Evolutionary conservation across 2,113 vertebrate species (phyloP).

Genomic region (Plectropomus leopardus): DNA sequence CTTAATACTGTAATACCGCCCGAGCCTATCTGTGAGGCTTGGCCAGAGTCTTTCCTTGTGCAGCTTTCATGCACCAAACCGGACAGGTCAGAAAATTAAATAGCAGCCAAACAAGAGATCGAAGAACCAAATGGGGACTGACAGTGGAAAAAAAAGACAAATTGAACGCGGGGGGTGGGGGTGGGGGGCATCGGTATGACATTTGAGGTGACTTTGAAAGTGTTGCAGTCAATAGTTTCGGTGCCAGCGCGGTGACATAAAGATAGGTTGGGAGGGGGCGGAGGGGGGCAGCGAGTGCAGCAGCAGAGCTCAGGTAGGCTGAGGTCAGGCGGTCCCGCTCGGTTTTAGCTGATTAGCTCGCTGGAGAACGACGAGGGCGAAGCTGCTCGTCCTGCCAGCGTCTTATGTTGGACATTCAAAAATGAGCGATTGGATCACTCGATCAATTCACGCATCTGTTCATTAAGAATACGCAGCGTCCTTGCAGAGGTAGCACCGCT

Average conservation of each 20-base stretch:
- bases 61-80: slow-evolving; percentile 2
- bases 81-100: background rate
- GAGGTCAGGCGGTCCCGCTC: slow-evolving; percentile 8
- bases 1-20: too few relatives aligned
- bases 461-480: background rate
- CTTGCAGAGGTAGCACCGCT: background rate
- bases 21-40: too few relatives aligned
- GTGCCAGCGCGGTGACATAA: slow-evolving; percentile 65
- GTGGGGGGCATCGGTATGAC: slow-evolving; percentile 31
- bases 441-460: background rate
- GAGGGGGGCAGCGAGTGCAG: slow-evolving; percentile 5
- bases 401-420: background rate
- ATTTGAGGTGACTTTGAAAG: slow-evolving; percentile 77
- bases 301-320: slow-evolving; percentile 33
- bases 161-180: background rate
- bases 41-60: background rate
- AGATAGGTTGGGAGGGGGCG: slow-evolving; percentile 30
- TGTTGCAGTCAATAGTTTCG: slow-evolving; percentile 73
- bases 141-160: slow-evolving; percentile 7
- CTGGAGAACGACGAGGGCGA: background rate
- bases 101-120: slow-evolving; percentile 13
- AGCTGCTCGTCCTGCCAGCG: background rate
- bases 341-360: slow-evolving; percentile 51
- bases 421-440: background rate
- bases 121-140: background rate